phyloP scores from a whole-genome alignment of 2,113 vertebrate species.

The Labrus mixtus region DNA sequence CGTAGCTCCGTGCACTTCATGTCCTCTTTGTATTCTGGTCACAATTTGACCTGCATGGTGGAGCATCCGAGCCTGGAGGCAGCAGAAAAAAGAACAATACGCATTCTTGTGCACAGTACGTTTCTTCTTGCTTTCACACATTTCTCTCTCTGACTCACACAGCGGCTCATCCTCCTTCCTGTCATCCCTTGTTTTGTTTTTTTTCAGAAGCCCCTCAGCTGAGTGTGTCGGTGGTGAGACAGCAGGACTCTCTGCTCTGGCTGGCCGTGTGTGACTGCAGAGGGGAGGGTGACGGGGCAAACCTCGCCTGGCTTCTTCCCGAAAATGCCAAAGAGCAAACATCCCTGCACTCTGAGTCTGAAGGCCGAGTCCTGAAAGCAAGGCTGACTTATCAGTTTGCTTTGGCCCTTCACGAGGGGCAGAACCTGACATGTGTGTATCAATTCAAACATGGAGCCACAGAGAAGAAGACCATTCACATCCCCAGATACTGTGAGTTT shows the following conservation, averaged over 20 bases:
- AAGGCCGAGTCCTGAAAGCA: slow-evolving; percentile 44
- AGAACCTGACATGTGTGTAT: slow-evolving; percentile 74
- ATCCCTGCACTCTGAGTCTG: slow-evolving; percentile 3
- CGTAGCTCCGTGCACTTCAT: slow-evolving; percentile 58
- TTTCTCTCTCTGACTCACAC: slow-evolving; percentile 22
- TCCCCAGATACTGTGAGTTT: slow-evolving; percentile 80
- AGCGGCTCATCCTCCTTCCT: slow-evolving; percentile 30
- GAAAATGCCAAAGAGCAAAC: slow-evolving; percentile 44
- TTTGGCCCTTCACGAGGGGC: slow-evolving; percentile 71
- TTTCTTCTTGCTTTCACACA: slow-evolving; percentile 7
- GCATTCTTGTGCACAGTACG: slow-evolving; percentile 68
- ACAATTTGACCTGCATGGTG: slow-evolving; percentile 75
- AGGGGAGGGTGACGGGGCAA: slow-evolving; percentile 31
- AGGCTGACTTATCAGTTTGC: slow-evolving; percentile 72
- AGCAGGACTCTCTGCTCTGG: slow-evolving; percentile 57
- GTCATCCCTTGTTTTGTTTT: slow-evolving; percentile 31
- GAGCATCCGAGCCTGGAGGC: slow-evolving; percentile 59
- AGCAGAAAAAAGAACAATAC: slow-evolving; percentile 56
- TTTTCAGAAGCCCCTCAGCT: slow-evolving; percentile 58
- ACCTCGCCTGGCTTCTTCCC: slow-evolving; percentile 75
- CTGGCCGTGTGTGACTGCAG: slow-evolving; percentile 73
- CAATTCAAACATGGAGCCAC: slow-evolving; percentile 33
- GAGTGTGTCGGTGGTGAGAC: slow-evolving; percentile 52
- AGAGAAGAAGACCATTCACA: slow-evolving; percentile 55
- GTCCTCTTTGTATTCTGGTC: slow-evolving; percentile 67